These are phyloP conservation scores for Dolichotis patagonum DNA, from an alignment of 2,113 vertebrate genomes.

Conservation along the genomic window DNA sequence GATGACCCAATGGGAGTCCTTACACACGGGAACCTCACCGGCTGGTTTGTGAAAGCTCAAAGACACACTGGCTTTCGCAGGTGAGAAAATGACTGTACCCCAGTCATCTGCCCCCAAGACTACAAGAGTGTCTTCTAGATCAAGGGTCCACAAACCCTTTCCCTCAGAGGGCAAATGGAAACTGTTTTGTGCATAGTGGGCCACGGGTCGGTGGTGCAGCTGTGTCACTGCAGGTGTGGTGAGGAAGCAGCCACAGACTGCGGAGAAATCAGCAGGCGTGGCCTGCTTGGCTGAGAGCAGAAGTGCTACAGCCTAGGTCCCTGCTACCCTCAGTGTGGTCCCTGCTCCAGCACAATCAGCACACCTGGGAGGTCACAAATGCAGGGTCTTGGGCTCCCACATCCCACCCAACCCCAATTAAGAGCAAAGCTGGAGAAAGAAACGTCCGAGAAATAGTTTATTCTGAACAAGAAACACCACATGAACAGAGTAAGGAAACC, in stretches of 20 bases:
- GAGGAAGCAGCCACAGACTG: background rate
- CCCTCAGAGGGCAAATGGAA: background rate
- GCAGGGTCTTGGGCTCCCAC: background rate
- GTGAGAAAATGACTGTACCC: no score
- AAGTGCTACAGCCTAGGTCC: background rate
- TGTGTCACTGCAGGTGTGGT: background rate
- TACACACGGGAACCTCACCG: background rate
- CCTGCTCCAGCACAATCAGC: fast-evolving
- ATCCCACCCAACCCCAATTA: background rate
- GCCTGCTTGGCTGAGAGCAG: background rate
- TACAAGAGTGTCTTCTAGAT: background rate
- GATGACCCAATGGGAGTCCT: background rate
- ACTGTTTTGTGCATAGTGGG: background rate
- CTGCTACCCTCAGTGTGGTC: background rate
- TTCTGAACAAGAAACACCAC: conserved; percentile 55
- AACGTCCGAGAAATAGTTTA: conserved; percentile 70
- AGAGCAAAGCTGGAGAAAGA: background rate
- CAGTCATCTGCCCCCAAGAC: background rate
- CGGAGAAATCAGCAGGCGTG: background rate
- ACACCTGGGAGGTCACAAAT: background rate
- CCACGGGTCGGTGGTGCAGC: background rate
- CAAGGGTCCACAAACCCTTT: background rate
- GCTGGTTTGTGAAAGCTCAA: background rate
- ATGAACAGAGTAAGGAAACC: background rate
- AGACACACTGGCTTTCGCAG: background rate